These are phyloP conservation scores for Chaetops frenatus DNA, from an alignment of 2,113 vertebrate genomes.

Conservation along the genomic window DNA sequence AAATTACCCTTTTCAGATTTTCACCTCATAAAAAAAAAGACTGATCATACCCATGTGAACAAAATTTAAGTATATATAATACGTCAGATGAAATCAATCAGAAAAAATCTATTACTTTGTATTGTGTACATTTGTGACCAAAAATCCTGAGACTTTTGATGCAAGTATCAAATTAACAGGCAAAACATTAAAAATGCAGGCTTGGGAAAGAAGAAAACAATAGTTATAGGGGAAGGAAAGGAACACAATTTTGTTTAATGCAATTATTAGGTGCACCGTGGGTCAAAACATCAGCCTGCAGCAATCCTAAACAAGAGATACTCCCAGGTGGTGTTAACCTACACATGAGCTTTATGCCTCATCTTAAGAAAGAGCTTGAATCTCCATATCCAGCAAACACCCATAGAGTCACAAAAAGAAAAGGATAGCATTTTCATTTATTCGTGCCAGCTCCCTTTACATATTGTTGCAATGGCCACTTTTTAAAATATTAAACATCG, in stretches of 20 bases:
- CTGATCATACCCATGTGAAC: background rate
- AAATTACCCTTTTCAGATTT: background rate
- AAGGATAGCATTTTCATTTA: background rate
- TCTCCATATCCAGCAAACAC: background rate
- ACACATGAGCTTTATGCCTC: background rate
- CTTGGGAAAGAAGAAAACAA: background rate
- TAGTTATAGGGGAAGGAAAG: background rate
- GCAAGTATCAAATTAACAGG: background rate
- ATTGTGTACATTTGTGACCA: background rate
- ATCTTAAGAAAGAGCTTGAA: background rate
- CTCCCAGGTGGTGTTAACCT: background rate
- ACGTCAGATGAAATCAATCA: background rate
- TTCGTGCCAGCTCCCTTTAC: background rate
- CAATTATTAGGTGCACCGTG: background rate
- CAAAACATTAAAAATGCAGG: background rate
- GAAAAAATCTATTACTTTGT: background rate
- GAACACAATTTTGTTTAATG: background rate
- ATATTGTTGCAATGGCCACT: background rate
- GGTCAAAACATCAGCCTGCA: background rate
- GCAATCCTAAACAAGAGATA: background rate
- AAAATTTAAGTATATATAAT: background rate
- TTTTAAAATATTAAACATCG: conserved; percentile 55
- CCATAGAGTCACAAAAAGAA: background rate
- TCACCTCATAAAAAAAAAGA: background rate
- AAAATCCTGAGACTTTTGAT: background rate